Conservation (phyloP, 2,797 vertebrate species). For the Silurus lanzhouensis region DNA sequence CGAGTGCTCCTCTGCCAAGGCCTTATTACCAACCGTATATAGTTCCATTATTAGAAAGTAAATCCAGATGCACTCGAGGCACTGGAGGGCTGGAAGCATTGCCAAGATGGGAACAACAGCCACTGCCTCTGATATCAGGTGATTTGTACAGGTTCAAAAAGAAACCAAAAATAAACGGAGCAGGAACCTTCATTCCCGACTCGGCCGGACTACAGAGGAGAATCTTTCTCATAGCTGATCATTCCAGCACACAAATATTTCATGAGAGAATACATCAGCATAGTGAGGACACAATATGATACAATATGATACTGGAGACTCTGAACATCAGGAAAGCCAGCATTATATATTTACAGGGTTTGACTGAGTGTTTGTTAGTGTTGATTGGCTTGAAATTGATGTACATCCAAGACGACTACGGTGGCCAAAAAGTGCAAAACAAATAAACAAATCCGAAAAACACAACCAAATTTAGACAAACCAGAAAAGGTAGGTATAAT, state of each 20-base stretch:
- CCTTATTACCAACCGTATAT: conserved; percentile 23
- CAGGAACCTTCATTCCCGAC: conserved; percentile 22
- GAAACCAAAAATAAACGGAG: conserved; percentile 10
- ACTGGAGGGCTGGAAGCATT: not conserved
- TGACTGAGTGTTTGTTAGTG: not conserved
- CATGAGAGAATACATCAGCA: not conserved
- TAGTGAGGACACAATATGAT: not conserved
- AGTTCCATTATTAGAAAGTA: conserved; percentile 21
- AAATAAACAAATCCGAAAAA: too few relatives aligned
- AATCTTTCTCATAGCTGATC: not conserved
- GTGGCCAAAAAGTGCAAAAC: too few relatives aligned
- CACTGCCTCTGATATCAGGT: conserved; percentile 20
- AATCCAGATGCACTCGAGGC: conserved; percentile 20
- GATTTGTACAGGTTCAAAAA: conserved; percentile 26
- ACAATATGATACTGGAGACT: not conserved
- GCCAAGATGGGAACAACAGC: not conserved
- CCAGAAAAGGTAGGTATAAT: too few relatives aligned
- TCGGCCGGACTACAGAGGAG: not conserved
- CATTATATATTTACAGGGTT: not conserved
- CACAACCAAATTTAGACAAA: too few relatives aligned
- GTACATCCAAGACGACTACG: not conserved
- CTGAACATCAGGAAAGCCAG: not conserved
- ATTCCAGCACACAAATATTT: not conserved
- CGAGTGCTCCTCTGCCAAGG: not conserved
- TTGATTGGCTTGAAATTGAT: conserved; percentile 4